Percentiles rank a stretch among this genome's conserved stretches.
Evolutionary conservation across 2,888 invertebrate genomes (phyloP).

Genomic region (Sepioteuthis lessoniana): DNA sequence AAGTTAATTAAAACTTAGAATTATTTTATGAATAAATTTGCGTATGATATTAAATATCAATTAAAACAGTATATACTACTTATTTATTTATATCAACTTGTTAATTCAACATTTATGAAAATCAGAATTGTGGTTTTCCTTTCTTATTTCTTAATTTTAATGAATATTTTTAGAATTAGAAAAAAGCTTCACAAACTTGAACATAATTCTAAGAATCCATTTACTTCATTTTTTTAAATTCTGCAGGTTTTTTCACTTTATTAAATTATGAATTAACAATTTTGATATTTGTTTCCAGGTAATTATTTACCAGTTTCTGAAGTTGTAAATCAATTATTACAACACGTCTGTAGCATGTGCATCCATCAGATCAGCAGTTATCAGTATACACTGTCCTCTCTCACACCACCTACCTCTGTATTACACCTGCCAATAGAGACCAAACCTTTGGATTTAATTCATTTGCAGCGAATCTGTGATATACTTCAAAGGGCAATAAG

Average conservation of each 20-base stretch:
- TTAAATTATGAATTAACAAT: neutral
- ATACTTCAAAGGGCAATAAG: constrained; percentile 69
- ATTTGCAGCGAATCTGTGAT: constrained; percentile 69
- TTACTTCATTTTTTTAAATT: neutral
- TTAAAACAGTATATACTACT: too few relatives aligned
- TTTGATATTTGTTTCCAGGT: constrained; percentile 51
- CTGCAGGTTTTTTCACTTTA: neutral
- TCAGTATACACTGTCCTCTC: constrained; percentile 51
- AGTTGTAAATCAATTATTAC: constrained; percentile 68
- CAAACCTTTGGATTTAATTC: constrained; percentile 63
- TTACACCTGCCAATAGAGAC: constrained; percentile 63
- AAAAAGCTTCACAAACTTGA: neutral
- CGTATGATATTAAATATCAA: too few relatives aligned
- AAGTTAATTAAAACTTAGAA: too few relatives aligned
- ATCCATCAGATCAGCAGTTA: constrained; percentile 71
- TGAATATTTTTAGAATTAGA: neutral
- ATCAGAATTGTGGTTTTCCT: neutral
- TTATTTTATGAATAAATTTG: too few relatives aligned
- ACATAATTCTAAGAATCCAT: neutral
- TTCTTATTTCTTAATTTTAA: neutral
- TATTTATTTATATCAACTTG: too few relatives aligned
- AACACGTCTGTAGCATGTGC: constrained; percentile 73
- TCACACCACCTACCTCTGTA: constrained; percentile 62
- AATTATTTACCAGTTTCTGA: constrained; percentile 55
- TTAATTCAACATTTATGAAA: neutral